Base-by-base conservation (phyloP, 2,888 invertebrate species). In the Druceiella hillmani region DNA sequence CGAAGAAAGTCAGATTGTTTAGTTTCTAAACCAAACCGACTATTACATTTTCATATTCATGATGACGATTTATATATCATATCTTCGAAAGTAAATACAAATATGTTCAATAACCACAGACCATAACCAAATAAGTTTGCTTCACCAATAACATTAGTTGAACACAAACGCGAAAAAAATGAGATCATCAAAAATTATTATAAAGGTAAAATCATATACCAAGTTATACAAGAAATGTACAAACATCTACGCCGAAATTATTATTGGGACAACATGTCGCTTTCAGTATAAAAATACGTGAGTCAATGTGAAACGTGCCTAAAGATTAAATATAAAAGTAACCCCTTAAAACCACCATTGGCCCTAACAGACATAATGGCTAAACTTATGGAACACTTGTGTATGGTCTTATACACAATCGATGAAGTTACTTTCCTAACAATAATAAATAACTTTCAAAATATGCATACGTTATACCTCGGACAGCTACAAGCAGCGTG, bases 261-360 rank as follows among this genome's bases (percentile, higher is more conserved):
- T 15, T 48, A 50, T 17, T 49, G 48, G 49, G 44, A 43, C 10
- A 50, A 46, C 17, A 44, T 51, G 50, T 2, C 51, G 38, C 2
- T 36, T 0, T 16, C 44, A 5, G 26, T 48, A 13, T 51, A 53
- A 39, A 49, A 43, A 35, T 53, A 39, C 12, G 48, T 54, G 3
- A 54, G 53, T 29, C 27, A 50, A 39, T 54, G 52, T 17, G 49
- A 52, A 0, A 50, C 3, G 5, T 53, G 52, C 25, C 12, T 50
- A 2, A 49, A 50, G 41, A 38, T 31, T 4, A 54, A 52, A 48
- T 52, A 53, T 11, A 52, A 53, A 42, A 27, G 51, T 1, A 51
- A 52, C 5, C 53, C 51, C 0, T 15, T 52, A 13, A 51, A 46
- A 44, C 7, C 42, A 39, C 50, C 52, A 3, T 14, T 53, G 10